These are phyloP conservation scores for Microcebus ravelobensis DNA, from an alignment of 2,113 vertebrate species.

Conservation along the genomic window DNA sequence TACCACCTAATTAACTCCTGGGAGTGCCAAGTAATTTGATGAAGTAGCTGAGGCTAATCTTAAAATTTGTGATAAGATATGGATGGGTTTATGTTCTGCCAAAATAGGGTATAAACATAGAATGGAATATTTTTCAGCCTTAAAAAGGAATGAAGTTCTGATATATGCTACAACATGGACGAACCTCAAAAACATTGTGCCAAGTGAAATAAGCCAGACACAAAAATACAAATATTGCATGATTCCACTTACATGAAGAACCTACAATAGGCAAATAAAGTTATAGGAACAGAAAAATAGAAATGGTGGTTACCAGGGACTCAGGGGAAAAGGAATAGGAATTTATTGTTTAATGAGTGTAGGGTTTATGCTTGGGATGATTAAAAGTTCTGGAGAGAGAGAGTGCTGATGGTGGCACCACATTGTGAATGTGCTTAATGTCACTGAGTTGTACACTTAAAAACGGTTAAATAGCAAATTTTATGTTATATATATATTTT, in stretches of 20 bases:
- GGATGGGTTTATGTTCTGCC: not conserved
- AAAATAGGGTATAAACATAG: not conserved
- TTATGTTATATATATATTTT: not conserved
- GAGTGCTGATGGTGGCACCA: rapidly evolving
- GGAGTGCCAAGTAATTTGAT: not conserved
- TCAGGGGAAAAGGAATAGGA: no score
- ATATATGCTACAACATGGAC: not conserved
- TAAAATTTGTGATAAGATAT: not conserved
- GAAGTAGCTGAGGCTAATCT: not conserved
- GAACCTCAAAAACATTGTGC: not conserved
- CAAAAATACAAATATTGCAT: not conserved
- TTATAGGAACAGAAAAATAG: not conserved
- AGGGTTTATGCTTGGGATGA: not conserved
- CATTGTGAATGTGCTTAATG: not conserved
- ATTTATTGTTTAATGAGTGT: not conserved
- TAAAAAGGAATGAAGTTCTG: not conserved
- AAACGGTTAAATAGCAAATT: not conserved
- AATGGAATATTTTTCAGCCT: not conserved
- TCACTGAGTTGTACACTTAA: not conserved
- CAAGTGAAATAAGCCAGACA: not conserved
- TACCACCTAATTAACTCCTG: not conserved
- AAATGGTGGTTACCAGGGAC: not conserved
- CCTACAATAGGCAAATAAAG: not conserved
- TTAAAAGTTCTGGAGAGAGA: not conserved
- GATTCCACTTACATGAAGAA: not conserved